These are phyloP conservation scores for Sinocyclocheilus maitianheensis DNA, from an alignment of 2,113 vertebrate species.

Conservation along the genomic window DNA sequence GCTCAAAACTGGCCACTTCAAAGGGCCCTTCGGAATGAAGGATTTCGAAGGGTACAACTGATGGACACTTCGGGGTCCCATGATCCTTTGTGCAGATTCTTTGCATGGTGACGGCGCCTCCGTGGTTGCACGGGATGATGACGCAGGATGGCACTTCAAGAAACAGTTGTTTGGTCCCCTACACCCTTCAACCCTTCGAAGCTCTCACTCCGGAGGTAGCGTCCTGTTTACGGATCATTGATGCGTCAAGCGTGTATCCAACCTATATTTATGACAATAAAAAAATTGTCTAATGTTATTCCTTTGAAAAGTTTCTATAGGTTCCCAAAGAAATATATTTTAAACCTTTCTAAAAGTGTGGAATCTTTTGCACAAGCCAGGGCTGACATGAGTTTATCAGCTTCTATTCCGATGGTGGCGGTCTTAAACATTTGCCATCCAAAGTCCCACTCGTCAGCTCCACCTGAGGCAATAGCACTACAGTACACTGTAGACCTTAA, in stretches of 20 bases:
- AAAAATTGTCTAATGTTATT: background rate
- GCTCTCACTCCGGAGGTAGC: constrained; percentile 61
- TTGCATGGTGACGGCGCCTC: no score
- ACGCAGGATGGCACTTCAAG: no score
- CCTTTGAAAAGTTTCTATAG: background rate
- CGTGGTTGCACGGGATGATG: no score
- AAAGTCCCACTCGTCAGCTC: constrained; percentile 80
- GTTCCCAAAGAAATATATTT: background rate
- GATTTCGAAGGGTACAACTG: no score
- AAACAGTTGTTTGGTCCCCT: no score
- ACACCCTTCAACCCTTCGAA: no score
- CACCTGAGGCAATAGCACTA: constrained; percentile 79
- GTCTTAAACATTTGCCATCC: constrained; percentile 76
- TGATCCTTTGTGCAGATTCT: no score
- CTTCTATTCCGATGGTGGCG: constrained; percentile 77
- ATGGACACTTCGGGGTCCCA: no score
- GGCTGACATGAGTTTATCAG: constrained; percentile 79
- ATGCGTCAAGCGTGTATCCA: constrained; percentile 75
- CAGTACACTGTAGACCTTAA: constrained; percentile 87
- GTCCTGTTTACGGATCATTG: constrained; percentile 85
- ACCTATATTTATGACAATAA: constrained; percentile 69
- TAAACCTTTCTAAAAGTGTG: constrained; percentile 81
- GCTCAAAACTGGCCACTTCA: no score
- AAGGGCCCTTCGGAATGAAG: no score
- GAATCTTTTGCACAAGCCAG: constrained; percentile 78